Evolutionary conservation across 1,140 invertebrate species (phyloP).

Genomic region (Leguminivora glycinivorella): DNA sequence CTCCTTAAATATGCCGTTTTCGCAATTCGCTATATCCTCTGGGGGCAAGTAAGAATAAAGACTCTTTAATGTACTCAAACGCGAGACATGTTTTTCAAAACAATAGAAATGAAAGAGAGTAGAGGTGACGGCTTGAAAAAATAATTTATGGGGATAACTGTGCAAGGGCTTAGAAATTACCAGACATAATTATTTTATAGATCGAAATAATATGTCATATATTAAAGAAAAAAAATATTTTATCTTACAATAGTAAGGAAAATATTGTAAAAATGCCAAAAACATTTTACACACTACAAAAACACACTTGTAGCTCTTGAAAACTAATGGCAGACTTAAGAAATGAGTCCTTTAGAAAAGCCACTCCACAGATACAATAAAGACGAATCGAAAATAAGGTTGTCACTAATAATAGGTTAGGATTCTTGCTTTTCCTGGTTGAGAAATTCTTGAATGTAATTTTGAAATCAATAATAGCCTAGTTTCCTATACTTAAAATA

Average conservation of each 20-base stretch:
- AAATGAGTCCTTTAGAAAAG: neutral
- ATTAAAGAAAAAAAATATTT: too few relatives aligned
- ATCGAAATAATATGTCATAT: too few relatives aligned
- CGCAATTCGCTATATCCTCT: slow-evolving; percentile 78
- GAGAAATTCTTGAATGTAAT: too few relatives aligned
- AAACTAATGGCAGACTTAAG: neutral
- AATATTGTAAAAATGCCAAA: too few relatives aligned
- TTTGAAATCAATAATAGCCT: too few relatives aligned
- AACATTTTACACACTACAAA: neutral
- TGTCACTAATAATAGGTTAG: neutral
- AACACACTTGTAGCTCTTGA: neutral
- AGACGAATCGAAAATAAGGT: neutral
- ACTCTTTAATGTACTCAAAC: slow-evolving; percentile 56
- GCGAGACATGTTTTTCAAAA: slow-evolving; percentile 28
- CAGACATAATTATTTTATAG: too few relatives aligned
- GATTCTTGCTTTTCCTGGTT: too few relatives aligned
- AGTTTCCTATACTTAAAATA: too few relatives aligned
- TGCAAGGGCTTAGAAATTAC: neutral
- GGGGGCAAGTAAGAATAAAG: slow-evolving; percentile 64
- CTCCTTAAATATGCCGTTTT: slow-evolving; percentile 78
- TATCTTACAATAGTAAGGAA: too few relatives aligned
- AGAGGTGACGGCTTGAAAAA: slow-evolving; percentile 6
- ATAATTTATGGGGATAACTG: neutral
- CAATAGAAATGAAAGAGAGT: slow-evolving; percentile 10
- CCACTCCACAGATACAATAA: neutral